Evolutionary conservation across 1,140 invertebrate genomes (phyloP), one percentile per base, ranked within the genome.

Genomic region (Pissodes strobi): DNA sequence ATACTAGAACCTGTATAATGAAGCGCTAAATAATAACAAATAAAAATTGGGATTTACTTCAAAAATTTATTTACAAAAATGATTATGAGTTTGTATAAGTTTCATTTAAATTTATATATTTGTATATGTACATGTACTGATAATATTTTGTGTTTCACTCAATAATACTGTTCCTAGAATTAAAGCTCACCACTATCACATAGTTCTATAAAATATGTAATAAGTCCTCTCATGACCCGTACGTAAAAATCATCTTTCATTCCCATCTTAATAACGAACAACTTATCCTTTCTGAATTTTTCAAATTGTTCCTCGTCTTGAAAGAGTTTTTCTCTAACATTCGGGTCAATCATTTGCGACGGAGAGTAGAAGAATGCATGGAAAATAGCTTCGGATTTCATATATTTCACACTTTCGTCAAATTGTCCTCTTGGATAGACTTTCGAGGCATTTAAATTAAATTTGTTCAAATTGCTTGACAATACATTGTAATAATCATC

Each of bases 401-500:
- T 25, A n/a, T 17, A 46, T 46, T 41, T 52, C 2, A 64, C 6
- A 17, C 41, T 48, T 30, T 48, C 45, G 0, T 56, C 34, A 15
- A 56, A 64, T 15, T 37, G 17, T 6, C 23, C 18, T 22, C 22
- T 56, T 15, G 52, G 25, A 37, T 37, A 68, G 9, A 68, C 15
- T 23, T 53, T 8, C n/a, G 52, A 23, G 12, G 46, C 4, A 13
- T 59, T 23, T 15, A 64, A 8, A 15, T 52, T 12, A 23, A 41
- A 53, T 13, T 37, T 18, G 19, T 21, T 13, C 6, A 67, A 38
- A 17, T 43, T 34, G 12, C 27, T 52, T 9, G 45, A 17, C 2
- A 68, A n/a, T 9, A 37, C 23, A 15, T 13, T 38, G 10, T 68
- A 59, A 30, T 68, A 68, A 4, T 46, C 46, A 0, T 58, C 49